These are phyloP conservation scores for Rhynchomys soricoides DNA, from an alignment of 2,113 vertebrate species.

Conservation along the genomic window DNA sequence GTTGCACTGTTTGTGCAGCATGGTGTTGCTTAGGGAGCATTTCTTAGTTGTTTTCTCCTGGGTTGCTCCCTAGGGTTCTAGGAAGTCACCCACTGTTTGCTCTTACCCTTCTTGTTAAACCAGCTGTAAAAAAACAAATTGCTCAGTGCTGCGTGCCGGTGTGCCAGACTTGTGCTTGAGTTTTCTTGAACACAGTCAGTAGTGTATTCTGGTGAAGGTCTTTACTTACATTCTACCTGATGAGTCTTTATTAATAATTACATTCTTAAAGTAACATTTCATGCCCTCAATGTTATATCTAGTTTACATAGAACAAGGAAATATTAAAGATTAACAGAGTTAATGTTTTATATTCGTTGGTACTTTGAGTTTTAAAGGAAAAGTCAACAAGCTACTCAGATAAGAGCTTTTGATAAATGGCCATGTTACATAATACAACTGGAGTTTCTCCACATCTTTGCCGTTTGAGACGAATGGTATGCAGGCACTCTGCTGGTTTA, in stretches of 20 bases:
- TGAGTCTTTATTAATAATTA: conserved; percentile 22
- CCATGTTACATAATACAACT: not conserved
- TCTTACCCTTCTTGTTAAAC: conserved; percentile 20
- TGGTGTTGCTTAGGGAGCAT: not conserved
- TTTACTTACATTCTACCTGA: not conserved
- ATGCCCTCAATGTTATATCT: conserved; percentile 4
- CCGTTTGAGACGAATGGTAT: not conserved
- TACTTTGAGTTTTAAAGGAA: conserved; percentile 26
- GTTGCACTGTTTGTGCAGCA: not conserved
- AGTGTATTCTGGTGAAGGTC: not conserved
- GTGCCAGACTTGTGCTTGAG: not conserved
- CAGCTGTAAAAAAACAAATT: not conserved
- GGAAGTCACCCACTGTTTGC: not conserved
- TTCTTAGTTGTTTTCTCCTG: not conserved
- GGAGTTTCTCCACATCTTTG: not conserved
- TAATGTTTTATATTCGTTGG: conserved; percentile 49
- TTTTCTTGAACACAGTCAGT: conserved; percentile 19
- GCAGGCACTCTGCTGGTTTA: not conserved
- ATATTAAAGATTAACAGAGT: not conserved
- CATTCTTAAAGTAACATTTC: not conserved
- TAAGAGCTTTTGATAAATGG: conserved; percentile 20
- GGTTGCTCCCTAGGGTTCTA: not conserved
- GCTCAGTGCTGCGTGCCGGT: not conserved
- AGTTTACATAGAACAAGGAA: conserved; percentile 36
- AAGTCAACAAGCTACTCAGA: not conserved